Percentiles rank a stretch among this genome's conserved stretches.
phyloP scores from a whole-genome alignment of 2,113 vertebrate genomes.

The Hemiprocne comata region DNA sequence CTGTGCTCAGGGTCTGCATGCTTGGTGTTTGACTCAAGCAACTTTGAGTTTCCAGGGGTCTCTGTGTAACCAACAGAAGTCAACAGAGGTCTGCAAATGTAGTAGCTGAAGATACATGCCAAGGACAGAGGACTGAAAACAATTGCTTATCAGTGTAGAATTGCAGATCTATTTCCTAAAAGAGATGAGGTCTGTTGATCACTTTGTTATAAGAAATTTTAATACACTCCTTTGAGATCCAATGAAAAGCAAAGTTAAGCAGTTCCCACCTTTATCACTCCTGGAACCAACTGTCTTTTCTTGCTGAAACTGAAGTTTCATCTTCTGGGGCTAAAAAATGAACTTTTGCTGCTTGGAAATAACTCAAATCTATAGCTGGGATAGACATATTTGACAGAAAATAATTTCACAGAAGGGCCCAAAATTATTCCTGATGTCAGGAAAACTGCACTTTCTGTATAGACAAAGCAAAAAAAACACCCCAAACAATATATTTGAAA shows the following conservation, averaged over 20 bases:
- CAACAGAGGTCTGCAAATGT: neutral
- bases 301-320: neutral
- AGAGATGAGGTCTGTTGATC: neutral
- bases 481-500: neutral
- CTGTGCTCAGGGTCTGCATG: neutral
- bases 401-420: neutral
- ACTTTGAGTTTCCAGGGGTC: neutral
- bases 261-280: neutral
- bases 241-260: neutral
- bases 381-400: conserved; percentile 14
- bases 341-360: neutral
- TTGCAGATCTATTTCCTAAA: neutral
- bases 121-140: neutral
- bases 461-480: neutral
- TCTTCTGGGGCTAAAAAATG: conserved; percentile 18
- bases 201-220: neutral
- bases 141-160: accelerated
- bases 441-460: neutral
- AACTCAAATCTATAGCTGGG: conserved; percentile 3
- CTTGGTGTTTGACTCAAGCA: neutral
- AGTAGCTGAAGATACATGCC: neutral
- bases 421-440: conserved; percentile 38
- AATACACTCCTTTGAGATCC: neutral
- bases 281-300: neutral
- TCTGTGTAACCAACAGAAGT: neutral